Evolutionary conservation across 2,113 vertebrate species (phyloP).

Genomic region (Dolichotis patagonum): DNA sequence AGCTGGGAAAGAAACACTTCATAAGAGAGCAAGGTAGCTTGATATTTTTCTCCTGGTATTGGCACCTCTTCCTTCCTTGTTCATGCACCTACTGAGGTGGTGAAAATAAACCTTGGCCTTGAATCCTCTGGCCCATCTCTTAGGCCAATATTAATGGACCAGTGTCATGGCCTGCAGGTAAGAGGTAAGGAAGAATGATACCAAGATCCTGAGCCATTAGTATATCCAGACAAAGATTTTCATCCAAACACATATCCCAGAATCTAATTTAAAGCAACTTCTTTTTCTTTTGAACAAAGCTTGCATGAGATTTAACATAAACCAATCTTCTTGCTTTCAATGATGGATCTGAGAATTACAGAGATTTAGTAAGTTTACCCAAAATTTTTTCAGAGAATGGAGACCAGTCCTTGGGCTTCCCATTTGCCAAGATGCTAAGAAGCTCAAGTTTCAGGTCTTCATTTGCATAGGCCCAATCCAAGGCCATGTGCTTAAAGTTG

Average conservation of each 20-base stretch:
- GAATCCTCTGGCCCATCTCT: background rate
- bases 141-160: background rate
- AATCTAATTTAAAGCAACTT: background rate
- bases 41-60: background rate
- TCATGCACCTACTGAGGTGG: background rate
- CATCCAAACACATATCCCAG: background rate
- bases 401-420: background rate
- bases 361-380: background rate
- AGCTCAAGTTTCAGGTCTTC: background rate
- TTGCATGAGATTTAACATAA: background rate
- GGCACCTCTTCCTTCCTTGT: background rate
- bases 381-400: background rate
- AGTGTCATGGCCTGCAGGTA: background rate
- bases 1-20: slow-evolving; percentile 75
- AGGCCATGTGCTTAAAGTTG: background rate
- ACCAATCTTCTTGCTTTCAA: background rate
- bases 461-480: background rate
- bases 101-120: accelerated
- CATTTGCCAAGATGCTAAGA: background rate
- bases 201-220: background rate
- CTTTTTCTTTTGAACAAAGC: background rate
- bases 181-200: background rate
- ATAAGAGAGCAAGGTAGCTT: slow-evolving; percentile 43
- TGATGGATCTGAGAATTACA: background rate
- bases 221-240: background rate